Conservation (phyloP, 2,888 invertebrate species). For the Pegoplata infirma region DNA sequence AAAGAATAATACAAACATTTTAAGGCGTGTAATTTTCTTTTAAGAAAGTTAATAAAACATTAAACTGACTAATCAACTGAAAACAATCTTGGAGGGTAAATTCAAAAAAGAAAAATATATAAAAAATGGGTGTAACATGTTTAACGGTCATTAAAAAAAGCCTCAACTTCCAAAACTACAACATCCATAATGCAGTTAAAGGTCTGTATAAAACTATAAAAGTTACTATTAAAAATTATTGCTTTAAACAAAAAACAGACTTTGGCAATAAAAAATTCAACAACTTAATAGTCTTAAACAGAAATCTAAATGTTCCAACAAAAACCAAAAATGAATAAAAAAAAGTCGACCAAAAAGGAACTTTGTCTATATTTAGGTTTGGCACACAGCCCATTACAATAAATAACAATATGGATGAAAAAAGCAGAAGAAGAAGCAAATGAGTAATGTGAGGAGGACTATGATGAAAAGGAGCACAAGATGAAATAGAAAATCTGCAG, state of each 20-base stretch:
- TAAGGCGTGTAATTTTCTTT: conserved; percentile 50
- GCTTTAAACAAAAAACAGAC: conserved; percentile 36
- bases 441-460: background rate
- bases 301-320: conserved; percentile 50
- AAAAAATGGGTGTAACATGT: conserved; percentile 38
- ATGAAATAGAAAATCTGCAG: conserved; percentile 56
- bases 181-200: background rate
- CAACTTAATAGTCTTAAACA: conserved; percentile 60
- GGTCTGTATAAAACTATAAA: background rate
- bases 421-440: conserved; percentile 10
- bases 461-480: background rate
- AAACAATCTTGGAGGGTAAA: too few species aligned
- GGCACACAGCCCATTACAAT: conserved; percentile 59
- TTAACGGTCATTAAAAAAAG: background rate
- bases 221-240: conserved; percentile 23
- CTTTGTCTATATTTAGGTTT: conserved; percentile 53
- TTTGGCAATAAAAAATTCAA: conserved; percentile 54
- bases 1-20: background rate
- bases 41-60: conserved; percentile 42
- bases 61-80: conserved; percentile 39
- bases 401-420: conserved; percentile 51
- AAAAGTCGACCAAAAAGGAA: conserved; percentile 11
- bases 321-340: conserved; percentile 41
- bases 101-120: too few species aligned
- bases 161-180: background rate